Percentiles rank a stretch among this genome's conserved stretches.
Evolutionary conservation across 2,797 vertebrate species (phyloP).

Genomic region (Botia almorhae): DNA sequence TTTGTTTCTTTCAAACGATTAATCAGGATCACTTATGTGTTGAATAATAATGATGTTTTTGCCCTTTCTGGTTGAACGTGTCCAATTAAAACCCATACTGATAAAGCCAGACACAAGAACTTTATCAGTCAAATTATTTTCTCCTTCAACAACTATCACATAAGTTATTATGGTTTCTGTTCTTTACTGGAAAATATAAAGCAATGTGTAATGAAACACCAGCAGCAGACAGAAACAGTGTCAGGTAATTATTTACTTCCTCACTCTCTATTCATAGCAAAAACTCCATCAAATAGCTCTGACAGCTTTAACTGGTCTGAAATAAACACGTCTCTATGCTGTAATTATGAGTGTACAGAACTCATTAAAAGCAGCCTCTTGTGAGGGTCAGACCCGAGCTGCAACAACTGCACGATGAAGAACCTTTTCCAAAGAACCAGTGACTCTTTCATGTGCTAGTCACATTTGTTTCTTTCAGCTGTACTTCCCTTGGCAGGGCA

Average conservation of each 20-base stretch:
- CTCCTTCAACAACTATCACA: neutral
- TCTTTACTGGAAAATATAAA: neutral
- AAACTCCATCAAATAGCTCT: too few relatives aligned
- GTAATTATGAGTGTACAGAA: neutral
- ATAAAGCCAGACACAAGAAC: constrained; percentile 32
- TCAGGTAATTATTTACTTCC: neutral
- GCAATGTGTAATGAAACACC: neutral
- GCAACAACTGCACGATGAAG: constrained; percentile 77
- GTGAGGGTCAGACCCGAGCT: constrained; percentile 11
- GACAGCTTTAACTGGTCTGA: too few relatives aligned
- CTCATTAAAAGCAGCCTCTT: neutral
- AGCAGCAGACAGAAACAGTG: neutral
- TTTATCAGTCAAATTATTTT: constrained; percentile 20
- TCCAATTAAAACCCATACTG: constrained; percentile 44
- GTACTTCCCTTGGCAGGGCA: constrained; percentile 77
- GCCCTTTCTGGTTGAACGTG: constrained; percentile 34
- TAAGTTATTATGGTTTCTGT: neutral
- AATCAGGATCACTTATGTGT: constrained; percentile 2
- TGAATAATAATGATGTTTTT: constrained; percentile 45
- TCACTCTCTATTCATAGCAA: too few relatives aligned
- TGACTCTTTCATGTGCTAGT: constrained; percentile 32
- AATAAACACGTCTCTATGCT: too few relatives aligned
- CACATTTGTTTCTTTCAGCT: neutral
- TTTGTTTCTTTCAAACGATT: neutral
- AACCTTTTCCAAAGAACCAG: constrained; percentile 63